These are phyloP conservation scores for Leptinotarsa tumamoca DNA, from an alignment of 2,888 invertebrate genomes.

Conservation along the genomic window DNA sequence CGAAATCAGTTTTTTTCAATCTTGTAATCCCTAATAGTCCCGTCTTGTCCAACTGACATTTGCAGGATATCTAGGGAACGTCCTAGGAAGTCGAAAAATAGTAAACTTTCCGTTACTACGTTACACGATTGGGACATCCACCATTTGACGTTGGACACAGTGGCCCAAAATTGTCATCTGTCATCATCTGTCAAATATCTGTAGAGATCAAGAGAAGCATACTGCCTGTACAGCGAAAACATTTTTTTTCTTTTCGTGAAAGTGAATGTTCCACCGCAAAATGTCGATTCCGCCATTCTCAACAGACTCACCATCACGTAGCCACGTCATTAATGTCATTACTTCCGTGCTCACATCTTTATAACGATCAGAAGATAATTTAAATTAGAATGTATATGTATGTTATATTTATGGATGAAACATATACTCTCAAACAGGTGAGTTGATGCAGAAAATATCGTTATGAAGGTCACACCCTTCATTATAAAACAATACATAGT, in stretches of 20 bases:
- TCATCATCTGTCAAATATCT: no score
- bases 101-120: no score
- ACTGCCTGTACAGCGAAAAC: no score
- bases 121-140: no score
- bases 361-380: constrained; percentile 12
- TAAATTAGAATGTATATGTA: constrained; percentile 23
- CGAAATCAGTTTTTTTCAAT: no score
- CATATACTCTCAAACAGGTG: constrained; percentile 12
- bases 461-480: constrained; percentile 43
- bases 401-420: constrained; percentile 27
- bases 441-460: constrained; percentile 13
- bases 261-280: neutral
- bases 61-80: no score
- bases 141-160: no score
- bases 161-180: no score
- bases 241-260: neutral
- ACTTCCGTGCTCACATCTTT: constrained; percentile 1
- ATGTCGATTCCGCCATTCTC: constrained; percentile 1
- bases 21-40: no score
- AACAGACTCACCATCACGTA: neutral
- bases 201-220: no score
- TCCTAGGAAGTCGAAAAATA: no score
- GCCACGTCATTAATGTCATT: constrained; percentile 1
- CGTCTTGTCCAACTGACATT: no score
- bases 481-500: constrained; percentile 37